Evolutionary conservation across 2,797 vertebrate genomes (phyloP), one percentile per base, ranked within the genome.

Genomic region (Lagocephalus sceleratus): DNA sequence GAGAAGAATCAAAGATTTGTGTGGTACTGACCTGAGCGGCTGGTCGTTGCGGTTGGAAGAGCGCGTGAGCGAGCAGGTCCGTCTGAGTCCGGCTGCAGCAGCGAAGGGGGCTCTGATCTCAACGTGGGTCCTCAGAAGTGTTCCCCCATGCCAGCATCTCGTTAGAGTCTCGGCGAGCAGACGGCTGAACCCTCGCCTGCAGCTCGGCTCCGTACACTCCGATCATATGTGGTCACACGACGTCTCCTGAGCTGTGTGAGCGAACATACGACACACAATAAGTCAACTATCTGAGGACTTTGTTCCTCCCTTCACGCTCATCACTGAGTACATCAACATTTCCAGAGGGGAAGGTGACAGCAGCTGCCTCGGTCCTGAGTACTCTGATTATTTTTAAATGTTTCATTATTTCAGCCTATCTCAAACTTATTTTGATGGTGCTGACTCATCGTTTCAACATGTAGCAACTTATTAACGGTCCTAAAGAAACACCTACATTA

Each of bases 251-350:
- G 47, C 49, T 23, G 60, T 35, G 47, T 19, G 16, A 47, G 32
- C 10, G 20, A 54, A 52, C 29, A 2, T 1, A 2, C 9, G 26
- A 2, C 1, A 2, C 9, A 23, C 71, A 84, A 88, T 88, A 67
- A 75, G 79, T 87, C 57, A 87, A 10, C 83, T 64, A 79, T 82
- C 26, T 6, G 4, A 69, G 87, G 87, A 88, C 87, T 88, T 88
- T 88, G 86, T 73, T 63, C 47, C 29, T 1, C 11, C n/a, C 17
- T 25, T 26, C 1, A 2, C 47, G 51, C 35, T 26, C 32, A 26
- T n/a, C 26, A 9, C 11, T 39, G 10, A 11, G 29, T 40, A 25
- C n/a, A n/a, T n/a, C n/a, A n/a, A n/a, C n/a, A n/a, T n/a, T n/a
- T n/a, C n/a, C n/a, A n/a, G n/a, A n/a, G n/a, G n/a, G n/a, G n/a